phyloP scores from a whole-genome alignment of 2,797 vertebrate genomes.

The Acanthurus tractus region DNA sequence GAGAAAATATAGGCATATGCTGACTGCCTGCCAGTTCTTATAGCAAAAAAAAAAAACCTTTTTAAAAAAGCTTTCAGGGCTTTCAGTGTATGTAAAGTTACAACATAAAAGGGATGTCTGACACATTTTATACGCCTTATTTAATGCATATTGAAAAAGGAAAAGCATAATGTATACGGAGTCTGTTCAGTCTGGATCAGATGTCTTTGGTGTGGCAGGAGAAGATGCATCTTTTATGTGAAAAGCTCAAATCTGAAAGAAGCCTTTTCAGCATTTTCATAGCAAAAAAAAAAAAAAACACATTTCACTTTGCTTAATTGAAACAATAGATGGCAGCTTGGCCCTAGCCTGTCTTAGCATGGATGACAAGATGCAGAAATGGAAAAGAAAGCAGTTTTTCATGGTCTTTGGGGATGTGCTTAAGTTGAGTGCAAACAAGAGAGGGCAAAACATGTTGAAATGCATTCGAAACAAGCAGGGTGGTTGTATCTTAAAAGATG shows the following conservation, averaged over 20 bases:
- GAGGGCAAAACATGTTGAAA: constrained; percentile 11
- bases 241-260: not conserved
- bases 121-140: not conserved
- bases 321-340: constrained; percentile 26
- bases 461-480: constrained; percentile 32
- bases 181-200: not conserved
- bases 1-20: constrained; percentile 20
- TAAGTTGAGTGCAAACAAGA: constrained; percentile 34
- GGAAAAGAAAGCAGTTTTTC: constrained; percentile 10
- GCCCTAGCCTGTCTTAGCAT: not conserved
- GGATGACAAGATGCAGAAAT: constrained; percentile 21
- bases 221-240: not conserved
- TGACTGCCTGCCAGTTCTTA: constrained; percentile 4
- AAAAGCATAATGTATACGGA: not conserved
- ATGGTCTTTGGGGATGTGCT: not conserved
- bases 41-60: constrained; percentile 2
- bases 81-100: not conserved
- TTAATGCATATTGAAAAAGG: not conserved
- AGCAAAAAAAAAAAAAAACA: not conserved
- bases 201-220: not conserved
- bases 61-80: constrained; percentile 20
- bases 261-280: not conserved
- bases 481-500: not conserved
- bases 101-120: not conserved
- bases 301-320: constrained; percentile 28